Evolutionary conservation across 2,797 vertebrate species (phyloP).

Genomic region (Streptopelia turtur): DNA sequence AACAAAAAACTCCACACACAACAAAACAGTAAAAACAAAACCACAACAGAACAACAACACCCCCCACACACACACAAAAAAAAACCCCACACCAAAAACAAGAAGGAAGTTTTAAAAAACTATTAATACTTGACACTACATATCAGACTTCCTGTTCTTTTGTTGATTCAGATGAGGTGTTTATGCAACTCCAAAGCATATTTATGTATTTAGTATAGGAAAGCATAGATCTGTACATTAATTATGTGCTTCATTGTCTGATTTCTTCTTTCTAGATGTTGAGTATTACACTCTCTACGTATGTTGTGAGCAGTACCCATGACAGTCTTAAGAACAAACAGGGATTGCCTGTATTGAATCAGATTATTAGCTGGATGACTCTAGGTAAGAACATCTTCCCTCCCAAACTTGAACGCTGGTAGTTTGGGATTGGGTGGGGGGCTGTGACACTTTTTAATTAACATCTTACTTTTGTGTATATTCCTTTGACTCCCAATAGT

Average conservation of each 20-base stretch:
- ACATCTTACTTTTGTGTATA: background rate
- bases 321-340: slow-evolving; percentile 87
- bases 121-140: background rate
- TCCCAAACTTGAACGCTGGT: background rate
- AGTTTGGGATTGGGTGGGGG: background rate
- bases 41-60: no score
- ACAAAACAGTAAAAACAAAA: no score
- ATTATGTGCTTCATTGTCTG: background rate
- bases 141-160: background rate
- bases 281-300: slow-evolving; percentile 82
- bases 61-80: background rate
- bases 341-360: slow-evolving; percentile 89
- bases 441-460: background rate
- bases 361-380: slow-evolving; percentile 90
- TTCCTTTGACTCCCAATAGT: background rate
- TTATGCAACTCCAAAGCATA: background rate
- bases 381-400: slow-evolving; percentile 82
- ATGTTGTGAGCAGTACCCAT: slow-evolving; percentile 86
- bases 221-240: background rate
- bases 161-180: background rate
- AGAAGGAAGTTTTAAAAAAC: background rate
- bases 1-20: no score
- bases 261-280: slow-evolving; percentile 82
- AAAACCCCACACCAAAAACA: background rate
- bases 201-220: background rate